phyloP scores from a whole-genome alignment of 2,888 invertebrate species.

The Drosophila eohydei region DNA sequence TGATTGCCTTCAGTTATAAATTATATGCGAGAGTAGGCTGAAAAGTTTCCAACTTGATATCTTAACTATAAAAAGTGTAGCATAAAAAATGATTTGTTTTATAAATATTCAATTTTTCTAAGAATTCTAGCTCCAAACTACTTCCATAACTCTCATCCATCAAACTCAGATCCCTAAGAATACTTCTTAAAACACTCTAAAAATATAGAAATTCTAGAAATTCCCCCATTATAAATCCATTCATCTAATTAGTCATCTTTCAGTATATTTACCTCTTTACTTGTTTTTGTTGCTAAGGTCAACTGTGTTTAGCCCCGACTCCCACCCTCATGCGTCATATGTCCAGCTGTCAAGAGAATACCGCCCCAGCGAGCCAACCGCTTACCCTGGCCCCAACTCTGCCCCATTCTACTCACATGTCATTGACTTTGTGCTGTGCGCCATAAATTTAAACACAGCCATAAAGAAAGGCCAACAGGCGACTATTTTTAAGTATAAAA shows the following conservation, averaged over 20 bases:
- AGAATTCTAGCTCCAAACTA: neutral
- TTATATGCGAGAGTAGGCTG: too few relatives aligned
- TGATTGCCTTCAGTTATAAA: too few relatives aligned
- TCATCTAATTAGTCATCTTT: slow-evolving; percentile 42
- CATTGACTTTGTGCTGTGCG: slow-evolving; percentile 60
- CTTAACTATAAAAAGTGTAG: too few relatives aligned
- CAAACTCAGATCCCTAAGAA: neutral
- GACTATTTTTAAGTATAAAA: slow-evolving; percentile 58
- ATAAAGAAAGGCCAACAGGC: slow-evolving; percentile 51
- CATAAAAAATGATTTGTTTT: neutral
- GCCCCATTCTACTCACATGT: slow-evolving; percentile 45
- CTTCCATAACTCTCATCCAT: neutral
- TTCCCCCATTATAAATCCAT: neutral
- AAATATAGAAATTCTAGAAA: neutral
- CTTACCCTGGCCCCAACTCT: neutral
- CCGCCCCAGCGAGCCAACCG: neutral
- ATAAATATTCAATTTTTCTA: neutral
- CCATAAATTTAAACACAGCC: slow-evolving; percentile 62
- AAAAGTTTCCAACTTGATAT: too few relatives aligned
- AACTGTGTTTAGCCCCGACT: slow-evolving; percentile 13
- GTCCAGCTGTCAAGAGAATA: slow-evolving; percentile 24
- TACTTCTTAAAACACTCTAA: neutral
- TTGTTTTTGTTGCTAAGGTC: slow-evolving; percentile 46
- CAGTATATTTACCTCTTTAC: slow-evolving; percentile 8
- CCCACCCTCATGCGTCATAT: slow-evolving; percentile 42